These are phyloP conservation scores for Gymnocheta viridis DNA, from an alignment of 2,888 invertebrate species.

Conservation along the genomic window DNA sequence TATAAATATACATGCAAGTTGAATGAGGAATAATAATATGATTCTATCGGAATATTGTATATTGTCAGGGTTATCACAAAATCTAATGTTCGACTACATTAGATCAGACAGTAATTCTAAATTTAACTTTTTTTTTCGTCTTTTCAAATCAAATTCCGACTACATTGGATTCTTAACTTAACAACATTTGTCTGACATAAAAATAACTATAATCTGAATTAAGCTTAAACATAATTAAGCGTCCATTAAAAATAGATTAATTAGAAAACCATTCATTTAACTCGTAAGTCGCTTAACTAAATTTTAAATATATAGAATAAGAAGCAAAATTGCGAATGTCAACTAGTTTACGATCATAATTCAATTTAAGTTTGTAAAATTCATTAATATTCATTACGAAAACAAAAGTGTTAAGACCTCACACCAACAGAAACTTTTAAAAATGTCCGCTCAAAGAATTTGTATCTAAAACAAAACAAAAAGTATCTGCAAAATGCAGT, in stretches of 20 bases:
- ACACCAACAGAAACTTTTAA: background rate
- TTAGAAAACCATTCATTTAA: background rate
- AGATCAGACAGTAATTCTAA: no score
- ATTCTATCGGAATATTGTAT: no score
- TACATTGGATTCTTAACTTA: no score
- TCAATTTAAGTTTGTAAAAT: constrained; percentile 29
- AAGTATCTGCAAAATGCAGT: background rate
- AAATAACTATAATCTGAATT: no score
- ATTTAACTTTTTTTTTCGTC: no score
- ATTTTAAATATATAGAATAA: background rate
- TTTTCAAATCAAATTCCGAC: no score
- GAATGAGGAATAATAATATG: no score
- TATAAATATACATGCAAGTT: no score
- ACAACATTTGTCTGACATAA: no score
- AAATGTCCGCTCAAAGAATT: background rate
- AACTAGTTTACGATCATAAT: constrained; percentile 33
- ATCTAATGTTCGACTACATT: no score
- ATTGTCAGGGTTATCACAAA: no score
- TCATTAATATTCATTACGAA: constrained; percentile 46
- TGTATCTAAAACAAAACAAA: background rate
- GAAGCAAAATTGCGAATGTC: background rate
- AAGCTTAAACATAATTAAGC: background rate
- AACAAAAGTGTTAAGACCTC: constrained; percentile 20
- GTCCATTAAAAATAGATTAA: constrained; percentile 25
- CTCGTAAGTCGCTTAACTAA: background rate